Evolutionary conservation across 1,140 invertebrate species (phyloP).

Genomic region (Tribolium castaneum): DNA sequence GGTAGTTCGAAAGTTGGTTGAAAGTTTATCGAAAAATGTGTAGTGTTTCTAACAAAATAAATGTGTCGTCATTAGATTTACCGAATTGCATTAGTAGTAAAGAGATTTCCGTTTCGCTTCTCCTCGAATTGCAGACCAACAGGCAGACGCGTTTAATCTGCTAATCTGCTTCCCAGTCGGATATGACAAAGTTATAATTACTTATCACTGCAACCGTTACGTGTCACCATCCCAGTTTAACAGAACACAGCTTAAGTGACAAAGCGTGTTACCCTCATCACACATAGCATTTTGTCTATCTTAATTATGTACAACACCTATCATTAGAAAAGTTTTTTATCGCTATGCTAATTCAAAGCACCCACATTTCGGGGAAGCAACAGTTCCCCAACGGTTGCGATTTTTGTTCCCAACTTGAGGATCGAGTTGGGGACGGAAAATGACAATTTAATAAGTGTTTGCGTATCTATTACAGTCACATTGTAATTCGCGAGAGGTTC

Average conservation of each 20-base stretch:
- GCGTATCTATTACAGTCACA: background rate
- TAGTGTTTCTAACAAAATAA: background rate
- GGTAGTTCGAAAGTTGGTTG: background rate
- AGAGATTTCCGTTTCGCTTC: background rate
- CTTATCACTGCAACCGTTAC: slow-evolving; percentile 37
- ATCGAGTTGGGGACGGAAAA: background rate
- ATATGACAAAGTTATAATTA: slow-evolving; percentile 41
- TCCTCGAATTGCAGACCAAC: background rate
- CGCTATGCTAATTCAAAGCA: background rate
- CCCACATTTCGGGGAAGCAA: background rate
- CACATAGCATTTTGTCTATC: slow-evolving; percentile 23
- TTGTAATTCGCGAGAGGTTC: background rate
- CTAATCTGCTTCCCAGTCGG: slow-evolving; percentile 5
- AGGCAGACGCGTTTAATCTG: slow-evolving; percentile 25
- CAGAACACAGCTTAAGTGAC: slow-evolving; percentile 37
- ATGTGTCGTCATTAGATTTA: background rate
- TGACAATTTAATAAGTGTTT: background rate
- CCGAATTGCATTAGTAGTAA: slow-evolving; percentile 1
- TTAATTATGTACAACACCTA: slow-evolving; percentile 14
- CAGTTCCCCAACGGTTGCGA: background rate
- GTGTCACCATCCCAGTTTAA: slow-evolving; percentile 28
- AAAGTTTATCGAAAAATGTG: background rate
- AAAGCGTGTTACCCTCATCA: slow-evolving; percentile 39
- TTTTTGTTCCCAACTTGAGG: background rate
- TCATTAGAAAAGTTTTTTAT: background rate